These are phyloP conservation scores for Horisme vitalbata DNA, from an alignment of 2,888 invertebrate genomes.

Conservation along the genomic window DNA sequence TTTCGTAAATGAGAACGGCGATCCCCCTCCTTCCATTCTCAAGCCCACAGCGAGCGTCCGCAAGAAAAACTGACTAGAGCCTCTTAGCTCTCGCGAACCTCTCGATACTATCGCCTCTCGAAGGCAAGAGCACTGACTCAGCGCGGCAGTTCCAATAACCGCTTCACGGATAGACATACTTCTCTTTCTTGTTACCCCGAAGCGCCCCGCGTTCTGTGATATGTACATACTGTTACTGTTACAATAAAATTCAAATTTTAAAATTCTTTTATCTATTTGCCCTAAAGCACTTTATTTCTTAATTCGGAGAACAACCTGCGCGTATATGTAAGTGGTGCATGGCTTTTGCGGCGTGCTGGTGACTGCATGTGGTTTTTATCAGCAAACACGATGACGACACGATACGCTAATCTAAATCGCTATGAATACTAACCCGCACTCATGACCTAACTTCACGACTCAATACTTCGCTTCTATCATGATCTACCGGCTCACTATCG, in stretches of 20 bases:
- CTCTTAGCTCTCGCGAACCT: constrained; percentile 49
- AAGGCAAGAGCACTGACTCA: constrained; percentile 61
- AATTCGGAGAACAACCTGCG: constrained; percentile 51
- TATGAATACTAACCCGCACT: constrained; percentile 52
- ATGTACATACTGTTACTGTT: constrained; percentile 81
- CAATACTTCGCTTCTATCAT: constrained; percentile 47
- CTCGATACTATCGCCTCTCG: constrained; percentile 54
- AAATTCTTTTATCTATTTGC: constrained; percentile 62
- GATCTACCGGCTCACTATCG: constrained; percentile 40
- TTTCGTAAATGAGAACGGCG: constrained; percentile 83
- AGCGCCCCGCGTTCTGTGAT: constrained; percentile 83
- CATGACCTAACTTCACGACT: constrained; percentile 43
- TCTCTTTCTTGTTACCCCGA: constrained; percentile 65
- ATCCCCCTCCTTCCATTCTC: constrained; percentile 79
- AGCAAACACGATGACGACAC: constrained; percentile 46
- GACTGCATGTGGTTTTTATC: constrained; percentile 71
- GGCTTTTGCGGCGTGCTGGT: constrained; percentile 71
- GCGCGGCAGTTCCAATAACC: constrained; percentile 60
- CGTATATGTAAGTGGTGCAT: constrained; percentile 78
- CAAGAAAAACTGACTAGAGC: constrained; percentile 74
- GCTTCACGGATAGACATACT: constrained; percentile 54
- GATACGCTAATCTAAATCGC: constrained; percentile 29
- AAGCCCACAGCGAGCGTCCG: constrained; percentile 78
- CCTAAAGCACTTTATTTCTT: constrained; percentile 59
- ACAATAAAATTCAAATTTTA: constrained; percentile 74